Evolutionary conservation across 2,113 vertebrate species (phyloP), one percentile per base, ranked within the genome.

Genomic region (Callocephalon fimbriatum): DNA sequence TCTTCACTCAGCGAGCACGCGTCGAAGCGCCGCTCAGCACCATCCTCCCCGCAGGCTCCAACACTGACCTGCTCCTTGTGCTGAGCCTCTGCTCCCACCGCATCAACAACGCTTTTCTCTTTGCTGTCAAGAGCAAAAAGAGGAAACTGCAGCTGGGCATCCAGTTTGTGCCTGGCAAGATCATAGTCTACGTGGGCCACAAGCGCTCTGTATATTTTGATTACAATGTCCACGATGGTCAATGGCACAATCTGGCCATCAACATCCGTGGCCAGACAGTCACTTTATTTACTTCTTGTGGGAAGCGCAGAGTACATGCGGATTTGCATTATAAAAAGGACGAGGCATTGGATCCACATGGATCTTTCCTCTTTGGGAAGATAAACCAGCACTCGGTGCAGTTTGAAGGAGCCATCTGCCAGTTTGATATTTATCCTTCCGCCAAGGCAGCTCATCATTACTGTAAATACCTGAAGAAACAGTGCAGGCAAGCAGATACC

Each of bases 391-490:
- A 98, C 54, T 98, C 99, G 0, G 99, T 99, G 94, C 98, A 98
- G 59, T 99, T 99, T 65, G 99, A 99, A 98, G 99, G 99, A 27
- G 99, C 99, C 82, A 97, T 99, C 91, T 99, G 99, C 97, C 99
- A 99, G 95, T 99, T 99, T 59, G 99, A 99, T 97, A 98, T 99
- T 97, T 99, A 99, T 97, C 99, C 99, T 56, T 99, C 99, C 32
- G 97, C 98, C n/a, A 98, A 98, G 98, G 99, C 99, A 98, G 98
- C 99, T 99, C 99, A 99, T 92, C 99, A 99, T 98, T 99, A 99
- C 99, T 99, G 99, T 98, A 98, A 99, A 98, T 99, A 99, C 98
- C 99, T 99, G 97, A 99, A 99, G 96, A 99, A 99, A 97, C 99
- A 99, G 73, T 99, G 99, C 97, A 99, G 99, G 97, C 99, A 99